These are phyloP conservation scores for Haliclona indistincta DNA, from an alignment of 37 sponge, comb jelly and placozoan species.

Conservation along the genomic window DNA sequence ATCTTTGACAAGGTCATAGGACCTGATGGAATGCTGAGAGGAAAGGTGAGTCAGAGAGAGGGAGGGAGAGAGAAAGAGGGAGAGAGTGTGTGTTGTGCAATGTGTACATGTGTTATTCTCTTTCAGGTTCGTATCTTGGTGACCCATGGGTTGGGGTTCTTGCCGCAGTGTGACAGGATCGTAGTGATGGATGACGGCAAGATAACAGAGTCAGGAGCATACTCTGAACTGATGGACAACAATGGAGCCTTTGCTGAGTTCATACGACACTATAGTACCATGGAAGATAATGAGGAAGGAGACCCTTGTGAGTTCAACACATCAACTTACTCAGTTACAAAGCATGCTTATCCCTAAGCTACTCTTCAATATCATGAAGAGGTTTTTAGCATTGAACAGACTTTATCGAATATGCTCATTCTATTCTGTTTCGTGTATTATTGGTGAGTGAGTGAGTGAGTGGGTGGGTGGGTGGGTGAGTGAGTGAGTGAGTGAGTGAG, in stretches of 20 bases:
- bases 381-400: too few species aligned
- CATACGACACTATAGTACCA: slow-evolving; percentile 15
- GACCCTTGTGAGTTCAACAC: slow-evolving; percentile 31
- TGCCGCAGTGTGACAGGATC: slow-evolving; percentile 92
- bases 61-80: background rate
- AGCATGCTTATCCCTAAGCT: too few species aligned
- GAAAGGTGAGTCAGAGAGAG: slow-evolving; percentile 68
- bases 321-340: too few species aligned
- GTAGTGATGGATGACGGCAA: slow-evolving; percentile 75
- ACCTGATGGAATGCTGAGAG: slow-evolving; percentile 89
- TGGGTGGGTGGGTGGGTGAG: too few species aligned
- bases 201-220: slow-evolving; percentile 87
- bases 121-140: slow-evolving; percentile 80
- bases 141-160: slow-evolving; percentile 88
- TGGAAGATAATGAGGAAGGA: slow-evolving; percentile 61
- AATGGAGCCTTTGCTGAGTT: slow-evolving; percentile 91
- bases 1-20: slow-evolving; percentile 97
- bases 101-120: slow-evolving; percentile 13
- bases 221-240: slow-evolving; percentile 81
- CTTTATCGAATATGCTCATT: too few species aligned
- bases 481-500: too few species aligned
- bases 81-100: background rate
- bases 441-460: too few species aligned
- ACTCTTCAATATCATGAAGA: too few species aligned
- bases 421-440: too few species aligned